Percentiles rank a stretch among this genome's conserved stretches.
Evolutionary conservation across 2,888 invertebrate genomes (phyloP).

Genomic region (Glyphotaelius pellucidus): DNA sequence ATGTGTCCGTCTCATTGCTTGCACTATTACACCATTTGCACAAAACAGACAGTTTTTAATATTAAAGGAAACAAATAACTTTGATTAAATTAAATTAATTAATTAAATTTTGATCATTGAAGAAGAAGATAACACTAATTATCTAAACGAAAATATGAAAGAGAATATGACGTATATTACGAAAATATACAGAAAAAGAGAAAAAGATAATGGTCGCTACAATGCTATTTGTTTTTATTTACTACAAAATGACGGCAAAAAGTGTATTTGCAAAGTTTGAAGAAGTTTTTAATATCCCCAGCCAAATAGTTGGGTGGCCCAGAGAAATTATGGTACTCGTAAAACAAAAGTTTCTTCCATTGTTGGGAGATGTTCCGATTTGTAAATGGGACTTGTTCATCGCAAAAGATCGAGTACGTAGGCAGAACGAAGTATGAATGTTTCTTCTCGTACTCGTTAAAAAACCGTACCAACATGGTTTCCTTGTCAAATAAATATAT

Average conservation of each 20-base stretch:
- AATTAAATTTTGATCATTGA: too few species aligned
- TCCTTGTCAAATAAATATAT: background rate
- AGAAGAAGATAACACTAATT: too few species aligned
- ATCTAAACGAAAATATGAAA: too few species aligned
- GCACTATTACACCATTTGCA: background rate
- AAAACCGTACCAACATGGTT: background rate
- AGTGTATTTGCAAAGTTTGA: too few species aligned
- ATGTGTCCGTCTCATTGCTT: background rate
- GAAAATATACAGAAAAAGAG: too few species aligned
- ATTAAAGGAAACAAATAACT: too few species aligned
- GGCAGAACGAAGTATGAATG: background rate
- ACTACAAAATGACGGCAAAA: too few species aligned
- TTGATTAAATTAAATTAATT: too few species aligned
- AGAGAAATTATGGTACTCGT: background rate
- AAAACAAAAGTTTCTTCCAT: slow-evolving; percentile 28
- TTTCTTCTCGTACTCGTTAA: background rate
- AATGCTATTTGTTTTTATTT: too few species aligned
- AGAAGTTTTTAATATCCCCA: background rate
- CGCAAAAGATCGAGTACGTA: background rate
- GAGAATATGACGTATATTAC: too few species aligned
- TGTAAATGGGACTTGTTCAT: slow-evolving; percentile 1
- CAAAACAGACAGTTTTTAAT: background rate
- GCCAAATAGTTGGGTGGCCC: slow-evolving; percentile 27
- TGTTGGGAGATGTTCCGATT: slow-evolving; percentile 21
- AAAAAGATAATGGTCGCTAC: too few species aligned